Conservation (phyloP, 2,113 vertebrate species). For the Strix uralensis region DNA sequence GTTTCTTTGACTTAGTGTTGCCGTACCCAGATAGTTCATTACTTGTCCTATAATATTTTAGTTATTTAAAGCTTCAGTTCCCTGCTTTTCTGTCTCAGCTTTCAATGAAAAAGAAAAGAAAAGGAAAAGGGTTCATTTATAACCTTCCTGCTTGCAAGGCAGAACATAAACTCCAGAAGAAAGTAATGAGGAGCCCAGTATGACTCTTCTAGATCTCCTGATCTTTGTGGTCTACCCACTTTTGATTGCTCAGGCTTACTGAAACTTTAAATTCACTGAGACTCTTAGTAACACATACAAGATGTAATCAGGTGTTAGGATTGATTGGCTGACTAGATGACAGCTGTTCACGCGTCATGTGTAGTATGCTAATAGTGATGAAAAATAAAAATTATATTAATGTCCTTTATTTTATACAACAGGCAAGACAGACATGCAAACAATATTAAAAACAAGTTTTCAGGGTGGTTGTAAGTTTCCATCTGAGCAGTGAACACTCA, state of each 20-base stretch:
- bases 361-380: not conserved
- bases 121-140: not conserved
- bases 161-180: not conserved
- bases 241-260: not conserved
- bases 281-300: not conserved
- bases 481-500: not conserved
- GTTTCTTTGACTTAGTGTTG: not conserved
- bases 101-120: not conserved
- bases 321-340: rapidly evolving
- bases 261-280: not conserved
- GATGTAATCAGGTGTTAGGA: not conserved
- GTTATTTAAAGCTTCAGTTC: not conserved
- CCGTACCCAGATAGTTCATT: not conserved
- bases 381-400: not conserved
- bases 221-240: not conserved
- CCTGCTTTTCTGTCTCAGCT: not conserved
- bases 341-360: not conserved
- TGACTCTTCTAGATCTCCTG: not conserved
- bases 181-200: not conserved
- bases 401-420: not conserved
- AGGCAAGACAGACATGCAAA: not conserved
- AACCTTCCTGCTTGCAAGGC: not conserved
- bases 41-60: not conserved
- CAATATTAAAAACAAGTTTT: not conserved
- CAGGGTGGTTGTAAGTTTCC: not conserved